Percentiles rank a stretch among this genome's conserved stretches.
phyloP scores from a whole-genome alignment of 2,888 invertebrate genomes.

The Eilema sororculum region DNA sequence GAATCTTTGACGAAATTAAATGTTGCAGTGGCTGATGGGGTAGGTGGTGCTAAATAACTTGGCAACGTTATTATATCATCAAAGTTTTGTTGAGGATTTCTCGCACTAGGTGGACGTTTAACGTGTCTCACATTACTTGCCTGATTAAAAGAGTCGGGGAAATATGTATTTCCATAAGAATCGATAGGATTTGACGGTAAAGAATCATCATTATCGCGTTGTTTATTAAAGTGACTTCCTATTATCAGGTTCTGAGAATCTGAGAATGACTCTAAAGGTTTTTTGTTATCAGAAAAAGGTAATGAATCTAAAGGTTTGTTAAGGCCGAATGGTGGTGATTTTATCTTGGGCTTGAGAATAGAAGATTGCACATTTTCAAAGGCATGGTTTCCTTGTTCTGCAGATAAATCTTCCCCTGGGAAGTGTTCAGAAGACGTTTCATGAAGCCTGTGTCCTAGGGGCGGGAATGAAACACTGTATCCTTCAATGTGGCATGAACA shows the following conservation, averaged over 20 bases:
- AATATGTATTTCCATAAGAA: slow-evolving; percentile 80
- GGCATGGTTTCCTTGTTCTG: slow-evolving; percentile 80
- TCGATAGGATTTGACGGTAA: slow-evolving; percentile 68
- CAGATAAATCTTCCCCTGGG: slow-evolving; percentile 85
- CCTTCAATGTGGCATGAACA: slow-evolving; percentile 94
- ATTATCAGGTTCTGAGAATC: slow-evolving; percentile 76
- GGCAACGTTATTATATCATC: slow-evolving; percentile 74
- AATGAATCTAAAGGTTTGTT: slow-evolving; percentile 74
- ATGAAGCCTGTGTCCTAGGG: slow-evolving; percentile 85
- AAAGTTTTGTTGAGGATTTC: slow-evolving; percentile 61
- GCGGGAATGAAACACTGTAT: slow-evolving; percentile 90
- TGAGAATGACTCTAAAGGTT: slow-evolving; percentile 57
- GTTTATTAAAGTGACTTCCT: slow-evolving; percentile 70
- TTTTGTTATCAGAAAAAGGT: slow-evolving; percentile 44
- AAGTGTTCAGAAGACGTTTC: slow-evolving; percentile 84
- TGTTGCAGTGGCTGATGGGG: slow-evolving; percentile 72
- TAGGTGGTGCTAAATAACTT: slow-evolving; percentile 83
- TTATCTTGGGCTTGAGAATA: slow-evolving; percentile 72
- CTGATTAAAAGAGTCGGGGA: slow-evolving; percentile 80
- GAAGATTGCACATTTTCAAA: slow-evolving; percentile 81
- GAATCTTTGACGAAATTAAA: slow-evolving; percentile 74
- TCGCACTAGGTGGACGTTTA: slow-evolving; percentile 67
- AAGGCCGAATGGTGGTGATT: slow-evolving; percentile 70
- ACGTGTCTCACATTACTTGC: slow-evolving; percentile 76
- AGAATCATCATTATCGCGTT: slow-evolving; percentile 71